Conservation (phyloP, 2,113 vertebrate genomes). For the Ophiodon elongatus region DNA sequence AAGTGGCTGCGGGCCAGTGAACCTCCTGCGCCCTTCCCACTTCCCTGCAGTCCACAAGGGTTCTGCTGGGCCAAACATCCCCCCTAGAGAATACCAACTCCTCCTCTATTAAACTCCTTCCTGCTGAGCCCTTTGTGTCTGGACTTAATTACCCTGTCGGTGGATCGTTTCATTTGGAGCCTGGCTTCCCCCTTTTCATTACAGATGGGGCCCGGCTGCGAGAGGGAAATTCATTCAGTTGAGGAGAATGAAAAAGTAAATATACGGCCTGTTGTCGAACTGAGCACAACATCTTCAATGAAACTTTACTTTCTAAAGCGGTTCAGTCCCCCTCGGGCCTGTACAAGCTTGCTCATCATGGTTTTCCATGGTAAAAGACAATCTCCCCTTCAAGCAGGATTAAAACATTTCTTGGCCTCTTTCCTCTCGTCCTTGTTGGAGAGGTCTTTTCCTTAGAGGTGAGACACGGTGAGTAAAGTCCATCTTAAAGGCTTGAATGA, state of each 20-base stretch:
- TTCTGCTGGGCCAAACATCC: slow-evolving; percentile 46
- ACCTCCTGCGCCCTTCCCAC: slow-evolving; percentile 34
- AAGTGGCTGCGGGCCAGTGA: slow-evolving; percentile 51
- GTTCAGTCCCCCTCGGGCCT: background rate
- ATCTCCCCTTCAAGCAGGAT: slow-evolving; percentile 46
- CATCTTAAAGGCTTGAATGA: slow-evolving; percentile 74
- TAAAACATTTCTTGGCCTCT: slow-evolving; percentile 52
- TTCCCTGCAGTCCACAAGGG: slow-evolving; percentile 49
- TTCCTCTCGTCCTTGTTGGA: slow-evolving; percentile 47
- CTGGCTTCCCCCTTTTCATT: slow-evolving; percentile 52
- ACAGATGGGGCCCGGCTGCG: slow-evolving; percentile 63
- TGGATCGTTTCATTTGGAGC: slow-evolving; percentile 72
- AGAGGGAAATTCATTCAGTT: slow-evolving; percentile 59
- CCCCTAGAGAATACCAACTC: slow-evolving; percentile 70
- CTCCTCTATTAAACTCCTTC: slow-evolving; percentile 76
- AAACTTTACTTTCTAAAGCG: slow-evolving; percentile 50
- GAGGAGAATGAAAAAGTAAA: slow-evolving; percentile 61
- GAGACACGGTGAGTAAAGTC: slow-evolving; percentile 65
- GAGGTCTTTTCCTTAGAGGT: slow-evolving; percentile 38
- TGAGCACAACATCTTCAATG: slow-evolving; percentile 24
- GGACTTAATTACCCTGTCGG: slow-evolving; percentile 78
- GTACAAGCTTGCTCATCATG: slow-evolving; percentile 12
- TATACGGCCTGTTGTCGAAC: slow-evolving; percentile 29
- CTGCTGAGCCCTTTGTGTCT: slow-evolving; percentile 83
- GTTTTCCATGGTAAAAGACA: slow-evolving; percentile 22